Evolutionary conservation across 2,113 vertebrate species (phyloP).

Genomic region (Microtus montanus): DNA sequence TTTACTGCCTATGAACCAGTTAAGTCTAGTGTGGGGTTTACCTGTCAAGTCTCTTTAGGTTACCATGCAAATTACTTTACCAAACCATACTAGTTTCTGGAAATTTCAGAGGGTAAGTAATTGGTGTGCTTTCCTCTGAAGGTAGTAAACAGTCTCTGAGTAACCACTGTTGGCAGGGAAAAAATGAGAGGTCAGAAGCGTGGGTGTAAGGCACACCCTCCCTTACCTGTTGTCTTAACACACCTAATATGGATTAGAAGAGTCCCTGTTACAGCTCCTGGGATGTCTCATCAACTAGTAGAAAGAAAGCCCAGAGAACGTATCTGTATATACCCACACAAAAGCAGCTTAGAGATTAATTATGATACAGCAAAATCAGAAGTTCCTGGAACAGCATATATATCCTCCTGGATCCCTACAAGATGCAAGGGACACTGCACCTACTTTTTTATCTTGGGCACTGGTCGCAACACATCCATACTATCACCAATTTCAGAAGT

Average conservation of each 20-base stretch:
- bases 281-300: background rate
- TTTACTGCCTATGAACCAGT: background rate
- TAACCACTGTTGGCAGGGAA: background rate
- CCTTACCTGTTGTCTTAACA: background rate
- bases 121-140: background rate
- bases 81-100: background rate
- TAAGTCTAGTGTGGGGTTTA: background rate
- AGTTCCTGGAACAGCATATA: background rate
- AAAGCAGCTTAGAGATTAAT: constrained; percentile 2
- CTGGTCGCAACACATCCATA: background rate
- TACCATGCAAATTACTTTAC: background rate
- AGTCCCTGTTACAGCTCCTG: background rate
- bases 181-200: background rate
- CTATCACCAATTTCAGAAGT: background rate
- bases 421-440: background rate
- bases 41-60: background rate
- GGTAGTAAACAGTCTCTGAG: background rate
- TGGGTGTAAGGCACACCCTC: background rate
- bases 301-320: background rate
- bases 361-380: background rate
- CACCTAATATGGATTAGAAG: background rate
- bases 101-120: background rate
- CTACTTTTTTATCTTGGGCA: background rate
- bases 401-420: background rate
- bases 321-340: background rate